Percentiles rank a stretch among this genome's conserved stretches.
Conservation (phyloP, 2,113 vertebrate species). For the Atherinomorus stipes region DNA sequence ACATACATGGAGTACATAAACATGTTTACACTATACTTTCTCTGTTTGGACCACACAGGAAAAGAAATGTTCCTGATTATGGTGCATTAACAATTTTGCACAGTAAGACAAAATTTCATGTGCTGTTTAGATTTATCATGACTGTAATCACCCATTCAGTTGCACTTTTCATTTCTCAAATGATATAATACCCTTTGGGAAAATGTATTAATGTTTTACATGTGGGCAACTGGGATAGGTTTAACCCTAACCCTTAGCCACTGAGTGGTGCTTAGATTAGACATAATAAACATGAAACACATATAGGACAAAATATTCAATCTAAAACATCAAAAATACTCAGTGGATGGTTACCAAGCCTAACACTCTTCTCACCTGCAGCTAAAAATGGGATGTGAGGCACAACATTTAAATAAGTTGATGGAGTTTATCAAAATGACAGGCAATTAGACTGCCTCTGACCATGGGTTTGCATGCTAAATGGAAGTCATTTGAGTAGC, state of each 20-base stretch:
- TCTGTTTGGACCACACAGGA: too few relatives aligned
- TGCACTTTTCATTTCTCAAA: too few relatives aligned
- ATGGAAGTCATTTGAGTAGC: conserved; percentile 77
- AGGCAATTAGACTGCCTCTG: conserved; percentile 78
- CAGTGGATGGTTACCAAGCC: conserved; percentile 8
- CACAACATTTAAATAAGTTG: conserved; percentile 79
- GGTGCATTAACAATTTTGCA: too few relatives aligned
- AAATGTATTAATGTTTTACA: too few relatives aligned
- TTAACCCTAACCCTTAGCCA: background rate
- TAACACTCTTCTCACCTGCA: conserved; percentile 45
- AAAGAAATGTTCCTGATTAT: too few relatives aligned
- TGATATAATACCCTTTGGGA: too few relatives aligned
- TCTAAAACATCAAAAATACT: conserved; percentile 10
- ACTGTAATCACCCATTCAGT: too few relatives aligned
- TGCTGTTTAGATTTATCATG: too few relatives aligned
- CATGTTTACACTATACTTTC: background rate
- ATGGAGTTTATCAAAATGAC: conserved; percentile 83
- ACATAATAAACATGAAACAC: conserved; percentile 6
- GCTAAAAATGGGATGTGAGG: conserved; percentile 64
- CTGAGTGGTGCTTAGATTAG: background rate
- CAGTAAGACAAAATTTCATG: too few relatives aligned
- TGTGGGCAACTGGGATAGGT: too few relatives aligned
- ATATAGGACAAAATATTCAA: conserved; percentile 12
- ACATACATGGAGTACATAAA: background rate
- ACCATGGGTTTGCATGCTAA: conserved; percentile 76